A percentile compares a stretch with the other conserved stretches of the same genome.
Conservation (phyloP, 2,797 vertebrate genomes). For the Valencia hispanica region DNA sequence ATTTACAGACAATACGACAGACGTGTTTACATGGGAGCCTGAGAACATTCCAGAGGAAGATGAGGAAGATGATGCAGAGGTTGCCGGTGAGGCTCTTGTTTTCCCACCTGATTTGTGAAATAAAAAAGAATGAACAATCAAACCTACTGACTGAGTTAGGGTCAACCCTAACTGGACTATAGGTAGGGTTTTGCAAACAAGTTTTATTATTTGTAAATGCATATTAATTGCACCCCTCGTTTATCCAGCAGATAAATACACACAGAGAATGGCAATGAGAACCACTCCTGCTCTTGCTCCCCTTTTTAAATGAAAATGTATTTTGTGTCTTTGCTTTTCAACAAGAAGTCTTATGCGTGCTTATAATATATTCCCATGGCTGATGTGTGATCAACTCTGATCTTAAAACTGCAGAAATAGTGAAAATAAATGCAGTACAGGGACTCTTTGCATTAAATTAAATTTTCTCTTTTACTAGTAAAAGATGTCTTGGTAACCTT, state of each 20-base stretch:
- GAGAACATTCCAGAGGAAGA: slow-evolving; percentile 81
- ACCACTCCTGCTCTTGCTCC: slow-evolving; percentile 37
- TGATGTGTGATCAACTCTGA: not conserved
- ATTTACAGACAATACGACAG: slow-evolving; percentile 66
- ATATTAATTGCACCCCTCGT: slow-evolving; percentile 3
- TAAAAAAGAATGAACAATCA: not conserved
- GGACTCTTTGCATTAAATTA: not conserved
- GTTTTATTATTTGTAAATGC: slow-evolving; percentile 1
- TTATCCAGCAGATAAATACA: slow-evolving; percentile 11
- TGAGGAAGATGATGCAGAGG: slow-evolving; percentile 79
- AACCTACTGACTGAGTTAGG: not conserved
- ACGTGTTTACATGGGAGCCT: slow-evolving; percentile 82
- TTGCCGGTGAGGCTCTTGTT: slow-evolving; percentile 81
- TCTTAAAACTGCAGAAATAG: not conserved
- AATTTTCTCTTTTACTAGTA: too few relatives aligned
- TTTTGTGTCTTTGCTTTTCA: slow-evolving; percentile 50
- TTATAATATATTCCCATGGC: slow-evolving; percentile 12
- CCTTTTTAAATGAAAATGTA: slow-evolving; percentile 20
- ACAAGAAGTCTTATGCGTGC: slow-evolving; percentile 25
- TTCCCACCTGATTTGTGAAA: slow-evolving; percentile 81
- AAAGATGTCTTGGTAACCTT: not conserved
- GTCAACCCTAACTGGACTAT: not conserved
- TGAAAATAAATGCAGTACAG: not conserved
- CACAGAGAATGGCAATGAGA: not conserved
- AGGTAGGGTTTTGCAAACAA: slow-evolving; percentile 8